phyloP scores from a whole-genome alignment of 2,888 invertebrate species.

The Aleiodes alternator region DNA sequence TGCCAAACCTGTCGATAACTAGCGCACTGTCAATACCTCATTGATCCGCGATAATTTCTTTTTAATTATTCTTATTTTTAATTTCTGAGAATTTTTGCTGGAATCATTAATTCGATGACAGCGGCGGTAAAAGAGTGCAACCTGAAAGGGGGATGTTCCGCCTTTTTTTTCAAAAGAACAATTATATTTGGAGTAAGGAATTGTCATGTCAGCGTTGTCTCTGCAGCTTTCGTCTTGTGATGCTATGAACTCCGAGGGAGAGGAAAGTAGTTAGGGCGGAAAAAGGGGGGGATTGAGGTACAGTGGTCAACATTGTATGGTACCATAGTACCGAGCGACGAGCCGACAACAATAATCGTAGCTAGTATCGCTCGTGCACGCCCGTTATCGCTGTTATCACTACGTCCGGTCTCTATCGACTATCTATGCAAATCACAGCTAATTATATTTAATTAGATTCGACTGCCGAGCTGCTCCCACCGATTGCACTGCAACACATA shows the following conservation, averaged over 20 bases:
- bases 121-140: no score
- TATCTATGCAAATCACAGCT: slow-evolving; percentile 76
- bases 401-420: slow-evolving; percentile 74
- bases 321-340: slow-evolving; percentile 43
- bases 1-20: no score
- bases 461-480: slow-evolving; percentile 70
- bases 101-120: no score
- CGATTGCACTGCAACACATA: slow-evolving; percentile 61
- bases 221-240: slow-evolving; percentile 20
- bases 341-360: slow-evolving; percentile 73
- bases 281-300: slow-evolving; percentile 49
- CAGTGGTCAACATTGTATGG: slow-evolving; percentile 27
- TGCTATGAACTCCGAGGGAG: slow-evolving; percentile 22
- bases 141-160: not conserved
- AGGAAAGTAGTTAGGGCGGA: slow-evolving; percentile 40
- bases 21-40: no score
- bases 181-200: not conserved
- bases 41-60: no score
- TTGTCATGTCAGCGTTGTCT: slow-evolving; percentile 53
- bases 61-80: no score
- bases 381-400: slow-evolving; percentile 74
- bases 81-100: no score
- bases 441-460: slow-evolving; percentile 76
- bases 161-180: slow-evolving; percentile 5
- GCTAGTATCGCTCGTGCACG: slow-evolving; percentile 71